A percentile compares a stretch with the other conserved stretches of the same genome.
Conservation (phyloP, 2,888 invertebrate species). For the Orchesella flavescens region DNA sequence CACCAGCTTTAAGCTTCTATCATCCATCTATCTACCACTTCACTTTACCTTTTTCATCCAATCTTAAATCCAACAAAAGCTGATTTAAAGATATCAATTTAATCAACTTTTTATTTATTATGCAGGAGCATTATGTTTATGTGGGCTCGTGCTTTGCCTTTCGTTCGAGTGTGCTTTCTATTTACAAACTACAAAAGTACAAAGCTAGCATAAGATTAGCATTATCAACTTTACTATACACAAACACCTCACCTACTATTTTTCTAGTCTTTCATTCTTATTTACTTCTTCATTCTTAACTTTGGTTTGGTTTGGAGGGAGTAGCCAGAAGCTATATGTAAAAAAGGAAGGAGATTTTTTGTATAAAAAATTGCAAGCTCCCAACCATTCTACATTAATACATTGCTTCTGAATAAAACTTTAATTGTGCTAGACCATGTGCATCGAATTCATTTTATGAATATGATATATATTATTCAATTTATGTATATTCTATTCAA, state of each 20-base stretch:
- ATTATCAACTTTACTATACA: not conserved
- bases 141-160: not conserved
- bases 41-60: no score
- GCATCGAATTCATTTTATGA: not conserved
- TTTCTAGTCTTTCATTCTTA: not conserved
- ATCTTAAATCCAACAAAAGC: no score
- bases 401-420: not conserved
- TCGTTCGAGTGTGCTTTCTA: constrained; percentile 1
- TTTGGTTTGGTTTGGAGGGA: no score
- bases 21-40: no score
- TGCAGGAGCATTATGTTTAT: not conserved
- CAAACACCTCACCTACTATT: not conserved
- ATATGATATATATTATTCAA: not conserved
- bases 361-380: not conserved
- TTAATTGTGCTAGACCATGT: constrained; percentile 10
- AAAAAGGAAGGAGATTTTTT: not conserved
- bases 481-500: not conserved
- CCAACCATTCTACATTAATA: no score
- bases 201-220: no score
- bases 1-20: constrained; percentile 16
- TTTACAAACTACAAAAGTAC: not conserved
- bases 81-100: no score
- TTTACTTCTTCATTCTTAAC: no score
- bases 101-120: not conserved
- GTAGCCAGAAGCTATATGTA: not conserved